Evolutionary conservation across 1,140 invertebrate species (phyloP).

Genomic region (Bombyx mandarina): DNA sequence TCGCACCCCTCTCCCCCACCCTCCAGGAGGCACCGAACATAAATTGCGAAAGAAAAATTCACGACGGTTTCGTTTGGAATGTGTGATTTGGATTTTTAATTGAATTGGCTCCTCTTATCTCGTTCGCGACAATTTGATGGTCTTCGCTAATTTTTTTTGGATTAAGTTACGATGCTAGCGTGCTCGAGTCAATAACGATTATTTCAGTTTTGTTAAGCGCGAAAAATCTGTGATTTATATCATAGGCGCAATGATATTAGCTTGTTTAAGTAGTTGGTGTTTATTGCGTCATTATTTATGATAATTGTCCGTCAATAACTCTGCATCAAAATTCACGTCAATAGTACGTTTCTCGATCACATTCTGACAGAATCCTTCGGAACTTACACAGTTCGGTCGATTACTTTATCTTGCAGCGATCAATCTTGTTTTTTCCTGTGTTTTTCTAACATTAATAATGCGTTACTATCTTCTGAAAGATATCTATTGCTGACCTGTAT

Average conservation of each 20-base stretch:
- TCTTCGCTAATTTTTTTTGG: too few relatives aligned
- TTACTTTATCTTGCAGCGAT: conserved; percentile 39
- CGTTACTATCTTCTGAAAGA: conserved; percentile 50
- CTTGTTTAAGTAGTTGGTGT: too few relatives aligned
- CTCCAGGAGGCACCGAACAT: conserved; percentile 40
- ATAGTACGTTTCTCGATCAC: too few relatives aligned
- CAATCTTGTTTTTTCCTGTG: conserved; percentile 56
- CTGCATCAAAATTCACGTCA: too few relatives aligned
- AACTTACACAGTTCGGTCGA: conserved; percentile 10
- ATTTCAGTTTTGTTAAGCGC: too few relatives aligned
- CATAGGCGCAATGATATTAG: too few relatives aligned
- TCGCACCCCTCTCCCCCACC: conserved; percentile 38
- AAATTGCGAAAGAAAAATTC: conserved; percentile 68
- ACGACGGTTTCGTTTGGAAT: conserved; percentile 54
- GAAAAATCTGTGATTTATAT: too few relatives aligned
- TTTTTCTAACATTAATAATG: conserved; percentile 64
- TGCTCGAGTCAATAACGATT: too few relatives aligned
- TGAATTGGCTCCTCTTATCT: conserved; percentile 43
- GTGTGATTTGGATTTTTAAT: conserved; percentile 69
- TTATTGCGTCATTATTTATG: too few relatives aligned
- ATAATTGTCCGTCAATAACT: too few relatives aligned
- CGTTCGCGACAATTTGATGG: conserved; percentile 5
- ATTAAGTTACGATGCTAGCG: too few relatives aligned
- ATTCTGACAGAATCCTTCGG: neutral
- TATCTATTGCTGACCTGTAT: conserved; percentile 70